Evolutionary conservation across 2,797 vertebrate genomes (phyloP).

Genomic region (Phoeniculus purpureus): DNA sequence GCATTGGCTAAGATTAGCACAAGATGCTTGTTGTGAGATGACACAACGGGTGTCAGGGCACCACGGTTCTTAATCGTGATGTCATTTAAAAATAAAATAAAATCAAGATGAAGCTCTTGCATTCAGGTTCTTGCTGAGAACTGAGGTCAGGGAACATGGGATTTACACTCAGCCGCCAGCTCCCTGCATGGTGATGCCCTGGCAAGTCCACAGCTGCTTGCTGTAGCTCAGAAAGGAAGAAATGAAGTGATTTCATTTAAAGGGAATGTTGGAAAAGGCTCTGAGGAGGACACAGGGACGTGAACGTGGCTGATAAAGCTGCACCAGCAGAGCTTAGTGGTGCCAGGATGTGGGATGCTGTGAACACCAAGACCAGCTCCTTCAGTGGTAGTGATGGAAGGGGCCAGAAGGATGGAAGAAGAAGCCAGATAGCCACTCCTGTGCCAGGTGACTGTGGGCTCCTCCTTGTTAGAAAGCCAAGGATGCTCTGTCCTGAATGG

Average conservation of each 20-base stretch:
- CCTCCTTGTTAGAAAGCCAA: not conserved
- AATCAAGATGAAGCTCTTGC: not conserved
- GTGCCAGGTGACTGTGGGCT: not conserved
- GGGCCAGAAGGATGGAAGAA: not conserved
- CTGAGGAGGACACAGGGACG: fast-evolving
- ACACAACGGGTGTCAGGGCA: not conserved
- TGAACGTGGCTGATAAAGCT: fast-evolving
- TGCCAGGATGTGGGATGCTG: not conserved
- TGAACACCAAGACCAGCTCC: not conserved
- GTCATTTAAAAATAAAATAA: not conserved
- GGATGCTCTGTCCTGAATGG: not conserved
- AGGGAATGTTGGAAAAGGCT: not conserved
- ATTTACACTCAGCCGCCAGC: not conserved
- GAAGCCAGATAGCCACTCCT: not conserved
- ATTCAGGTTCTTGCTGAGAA: not conserved
- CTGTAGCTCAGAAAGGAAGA: not conserved
- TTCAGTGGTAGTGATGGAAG: not conserved
- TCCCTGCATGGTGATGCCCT: not conserved
- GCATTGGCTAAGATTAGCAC: not conserved
- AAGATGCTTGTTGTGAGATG: not conserved
- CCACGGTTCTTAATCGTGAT: not conserved
- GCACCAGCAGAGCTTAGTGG: not conserved
- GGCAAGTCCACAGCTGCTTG: not conserved
- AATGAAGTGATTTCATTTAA: fast-evolving
- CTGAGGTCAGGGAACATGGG: not conserved